phyloP scores from a whole-genome alignment of 2,797 vertebrate genomes.

The Miichthys miiuy region DNA sequence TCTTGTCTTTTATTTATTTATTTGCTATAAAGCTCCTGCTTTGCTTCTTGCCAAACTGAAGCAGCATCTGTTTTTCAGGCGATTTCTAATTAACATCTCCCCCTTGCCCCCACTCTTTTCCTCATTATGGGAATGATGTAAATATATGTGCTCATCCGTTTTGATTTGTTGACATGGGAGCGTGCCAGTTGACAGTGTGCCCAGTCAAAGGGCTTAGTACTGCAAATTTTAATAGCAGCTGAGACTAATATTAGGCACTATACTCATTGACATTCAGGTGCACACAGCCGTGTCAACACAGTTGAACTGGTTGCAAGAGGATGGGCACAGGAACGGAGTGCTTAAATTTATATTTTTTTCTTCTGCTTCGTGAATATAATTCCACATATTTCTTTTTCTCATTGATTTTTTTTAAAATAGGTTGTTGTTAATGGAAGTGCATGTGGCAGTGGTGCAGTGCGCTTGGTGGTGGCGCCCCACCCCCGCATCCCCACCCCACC shows the following conservation, averaged over 20 bases:
- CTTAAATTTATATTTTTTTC: slow-evolving; percentile 32
- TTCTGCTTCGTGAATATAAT: slow-evolving; percentile 27
- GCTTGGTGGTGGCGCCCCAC: not conserved
- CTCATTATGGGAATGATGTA: slow-evolving; percentile 77
- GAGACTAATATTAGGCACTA: slow-evolving; percentile 71
- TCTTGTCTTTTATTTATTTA: slow-evolving; percentile 75
- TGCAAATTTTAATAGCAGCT: slow-evolving; percentile 68
- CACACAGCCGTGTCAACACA: slow-evolving; percentile 45
- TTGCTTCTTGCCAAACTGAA: slow-evolving; percentile 83
- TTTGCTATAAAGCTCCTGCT: slow-evolving; percentile 76
- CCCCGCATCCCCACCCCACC: slow-evolving; percentile 62
- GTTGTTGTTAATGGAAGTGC: slow-evolving; percentile 39
- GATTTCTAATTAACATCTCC: slow-evolving; percentile 83
- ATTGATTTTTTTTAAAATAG: slow-evolving; percentile 11
- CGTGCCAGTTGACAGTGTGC: slow-evolving; percentile 83
- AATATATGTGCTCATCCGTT: slow-evolving; percentile 84
- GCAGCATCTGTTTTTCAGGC: slow-evolving; percentile 83
- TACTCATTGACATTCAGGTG: slow-evolving; percentile 67
- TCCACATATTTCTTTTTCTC: slow-evolving; percentile 29
- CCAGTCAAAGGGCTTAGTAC: slow-evolving; percentile 77
- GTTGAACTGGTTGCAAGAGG: slow-evolving; percentile 36
- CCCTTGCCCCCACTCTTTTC: slow-evolving; percentile 29
- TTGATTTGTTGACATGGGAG: slow-evolving; percentile 82
- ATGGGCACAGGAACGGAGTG: not conserved
- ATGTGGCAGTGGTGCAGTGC: slow-evolving; percentile 33